Conservation (phyloP, 2,888 invertebrate species). For the Tanypteryx hageni region DNA sequence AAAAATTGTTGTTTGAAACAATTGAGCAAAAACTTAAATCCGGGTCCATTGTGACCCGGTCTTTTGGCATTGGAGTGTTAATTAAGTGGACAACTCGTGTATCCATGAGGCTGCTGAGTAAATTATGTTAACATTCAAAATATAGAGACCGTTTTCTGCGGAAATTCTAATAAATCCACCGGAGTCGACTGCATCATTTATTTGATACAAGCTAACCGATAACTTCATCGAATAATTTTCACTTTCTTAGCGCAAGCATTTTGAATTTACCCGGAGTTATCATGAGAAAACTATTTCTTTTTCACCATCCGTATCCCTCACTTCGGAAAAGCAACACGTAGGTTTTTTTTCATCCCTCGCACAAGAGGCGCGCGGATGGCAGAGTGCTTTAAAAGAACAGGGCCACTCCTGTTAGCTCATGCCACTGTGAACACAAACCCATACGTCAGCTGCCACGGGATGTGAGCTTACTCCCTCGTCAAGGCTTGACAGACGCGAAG, state of each 20-base stretch:
- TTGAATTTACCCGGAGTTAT: neutral
- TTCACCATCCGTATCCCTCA: neutral
- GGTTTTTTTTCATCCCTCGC: neutral
- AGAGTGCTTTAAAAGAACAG: neutral
- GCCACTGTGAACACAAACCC: constrained; percentile 12
- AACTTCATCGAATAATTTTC: neutral
- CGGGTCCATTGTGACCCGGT: too few relatives aligned
- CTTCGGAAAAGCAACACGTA: neutral
- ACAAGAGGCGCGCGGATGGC: neutral
- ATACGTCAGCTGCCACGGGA: neutral
- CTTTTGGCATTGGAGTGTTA: too few relatives aligned
- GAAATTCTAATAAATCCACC: too few relatives aligned
- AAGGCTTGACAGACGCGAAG: neutral
- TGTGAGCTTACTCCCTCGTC: neutral
- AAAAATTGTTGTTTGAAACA: too few relatives aligned
- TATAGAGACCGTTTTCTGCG: too few relatives aligned
- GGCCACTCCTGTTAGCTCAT: neutral
- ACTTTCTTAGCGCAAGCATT: neutral
- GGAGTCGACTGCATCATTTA: too few relatives aligned
- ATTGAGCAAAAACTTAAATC: too few relatives aligned
- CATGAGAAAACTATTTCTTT: neutral
- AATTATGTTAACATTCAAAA: too few relatives aligned
- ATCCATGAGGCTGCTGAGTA: too few relatives aligned
- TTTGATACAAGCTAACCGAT: neutral
- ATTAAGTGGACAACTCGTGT: too few relatives aligned